These are phyloP conservation scores for Eutrigla gurnardus DNA, from an alignment of 2,797 vertebrate species.

Conservation along the genomic window DNA sequence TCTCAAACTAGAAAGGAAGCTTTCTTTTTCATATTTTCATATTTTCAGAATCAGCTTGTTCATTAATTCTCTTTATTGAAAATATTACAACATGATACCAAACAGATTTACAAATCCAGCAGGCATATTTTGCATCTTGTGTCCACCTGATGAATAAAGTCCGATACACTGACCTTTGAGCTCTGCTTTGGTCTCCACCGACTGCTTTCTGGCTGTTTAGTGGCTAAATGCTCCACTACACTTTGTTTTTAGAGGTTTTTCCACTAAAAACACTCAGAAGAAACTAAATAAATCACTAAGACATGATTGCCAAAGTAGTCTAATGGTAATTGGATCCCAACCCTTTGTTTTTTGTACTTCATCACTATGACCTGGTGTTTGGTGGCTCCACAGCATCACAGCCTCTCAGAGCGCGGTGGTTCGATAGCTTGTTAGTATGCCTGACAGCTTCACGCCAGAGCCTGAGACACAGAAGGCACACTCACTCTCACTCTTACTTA, in stretches of 20 bases:
- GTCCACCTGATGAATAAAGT: background rate
- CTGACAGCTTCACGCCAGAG: constrained; percentile 66
- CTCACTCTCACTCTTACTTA: constrained; percentile 32
- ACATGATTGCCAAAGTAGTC: constrained; percentile 7
- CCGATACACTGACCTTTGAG: background rate
- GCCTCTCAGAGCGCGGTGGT: constrained; percentile 56
- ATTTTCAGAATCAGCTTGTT: constrained; percentile 1
- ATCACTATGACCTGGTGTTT: constrained; percentile 20
- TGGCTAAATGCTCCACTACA: background rate
- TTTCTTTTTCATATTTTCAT: background rate
- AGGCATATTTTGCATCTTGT: background rate
- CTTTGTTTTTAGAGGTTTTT: background rate
- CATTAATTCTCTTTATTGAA: background rate
- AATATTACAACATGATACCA: background rate
- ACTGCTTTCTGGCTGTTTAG: background rate
- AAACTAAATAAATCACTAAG: background rate
- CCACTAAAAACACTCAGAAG: background rate
- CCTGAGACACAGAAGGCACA: constrained; percentile 65
- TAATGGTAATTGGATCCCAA: background rate
- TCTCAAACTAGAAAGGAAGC: background rate
- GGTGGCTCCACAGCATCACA: constrained; percentile 69
- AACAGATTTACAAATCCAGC: background rate
- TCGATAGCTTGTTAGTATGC: constrained; percentile 67
- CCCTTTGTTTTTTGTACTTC: background rate
- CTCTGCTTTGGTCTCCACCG: background rate